phyloP scores from a whole-genome alignment of 2,797 vertebrate species.

The Enteromius trimaculatus region DNA sequence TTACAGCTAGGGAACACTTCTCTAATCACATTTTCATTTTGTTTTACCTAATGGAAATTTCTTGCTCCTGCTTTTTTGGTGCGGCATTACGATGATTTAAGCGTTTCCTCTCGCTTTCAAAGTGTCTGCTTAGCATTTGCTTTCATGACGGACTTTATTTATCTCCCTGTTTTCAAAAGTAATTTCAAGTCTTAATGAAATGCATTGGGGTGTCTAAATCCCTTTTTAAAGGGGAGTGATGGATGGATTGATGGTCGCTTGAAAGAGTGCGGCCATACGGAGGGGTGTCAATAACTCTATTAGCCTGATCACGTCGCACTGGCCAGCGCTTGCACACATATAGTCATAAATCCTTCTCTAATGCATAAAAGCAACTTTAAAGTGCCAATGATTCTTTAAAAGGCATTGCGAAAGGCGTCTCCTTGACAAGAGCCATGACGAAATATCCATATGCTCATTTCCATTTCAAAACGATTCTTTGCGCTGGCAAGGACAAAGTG shows the following conservation, averaged over 20 bases:
- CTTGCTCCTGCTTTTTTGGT: conserved; percentile 22
- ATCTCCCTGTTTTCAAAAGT: conserved; percentile 43
- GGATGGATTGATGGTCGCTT: conserved; percentile 43
- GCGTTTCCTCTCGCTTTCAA: conserved; percentile 21
- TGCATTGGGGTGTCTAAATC: conserved; percentile 48
- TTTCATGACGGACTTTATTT: conserved; percentile 41
- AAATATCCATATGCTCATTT: conserved; percentile 50
- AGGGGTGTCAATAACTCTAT: conserved; percentile 52
- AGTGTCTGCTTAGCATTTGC: conserved; percentile 42
- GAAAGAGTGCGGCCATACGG: conserved; percentile 41
- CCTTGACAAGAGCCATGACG: conserved; percentile 49
- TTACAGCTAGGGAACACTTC: conserved; percentile 41
- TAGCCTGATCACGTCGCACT: conserved; percentile 38
- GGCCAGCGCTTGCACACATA: conserved; percentile 34
- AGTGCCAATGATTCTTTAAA: conserved; percentile 52
- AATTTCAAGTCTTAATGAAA: conserved; percentile 51
- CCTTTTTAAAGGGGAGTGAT: conserved; percentile 47
- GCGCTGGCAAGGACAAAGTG: conserved; percentile 36
- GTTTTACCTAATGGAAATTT: conserved; percentile 54
- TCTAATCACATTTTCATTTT: conserved; percentile 52
- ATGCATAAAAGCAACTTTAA: conserved; percentile 50
- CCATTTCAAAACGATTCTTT: conserved; percentile 48
- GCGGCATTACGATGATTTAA: conserved; percentile 32
- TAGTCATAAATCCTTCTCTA: conserved; percentile 55
- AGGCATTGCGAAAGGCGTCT: conserved; percentile 48